These are phyloP conservation scores for Pegoplata infirma DNA, from an alignment of 2,888 invertebrate genomes.

Conservation along the genomic window DNA sequence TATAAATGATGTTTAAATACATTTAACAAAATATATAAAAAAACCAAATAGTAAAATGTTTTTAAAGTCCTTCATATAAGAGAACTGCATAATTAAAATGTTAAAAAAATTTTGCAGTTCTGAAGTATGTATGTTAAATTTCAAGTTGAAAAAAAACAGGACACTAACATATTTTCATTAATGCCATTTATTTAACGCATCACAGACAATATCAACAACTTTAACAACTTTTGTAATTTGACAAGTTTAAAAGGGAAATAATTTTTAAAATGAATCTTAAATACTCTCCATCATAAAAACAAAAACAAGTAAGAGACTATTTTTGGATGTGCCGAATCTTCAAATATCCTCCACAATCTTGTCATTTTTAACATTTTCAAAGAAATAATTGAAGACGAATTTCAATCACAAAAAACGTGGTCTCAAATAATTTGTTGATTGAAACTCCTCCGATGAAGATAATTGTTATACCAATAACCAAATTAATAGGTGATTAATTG, in stretches of 20 bases:
- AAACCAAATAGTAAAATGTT: slow-evolving; percentile 24
- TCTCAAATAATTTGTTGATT: no score
- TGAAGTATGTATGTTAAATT: slow-evolving; percentile 31
- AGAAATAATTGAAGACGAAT: no score
- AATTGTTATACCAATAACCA: no score
- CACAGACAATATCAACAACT: slow-evolving; percentile 12
- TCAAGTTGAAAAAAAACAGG: slow-evolving; percentile 23
- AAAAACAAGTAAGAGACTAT: no score
- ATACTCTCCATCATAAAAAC: no score
- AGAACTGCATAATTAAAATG: slow-evolving; percentile 53
- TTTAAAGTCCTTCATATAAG: neutral
- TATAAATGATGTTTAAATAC: slow-evolving; percentile 47
- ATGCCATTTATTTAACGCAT: neutral
- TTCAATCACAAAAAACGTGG: no score
- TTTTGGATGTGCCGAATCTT: no score
- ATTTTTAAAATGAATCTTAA: no score
- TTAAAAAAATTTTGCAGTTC: neutral
- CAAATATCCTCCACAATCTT: no score
- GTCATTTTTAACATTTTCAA: no score
- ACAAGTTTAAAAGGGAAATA: neutral
- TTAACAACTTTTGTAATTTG: neutral
- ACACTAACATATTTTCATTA: slow-evolving; percentile 8
- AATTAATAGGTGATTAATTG: no score
- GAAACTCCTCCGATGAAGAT: no score
- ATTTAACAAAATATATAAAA: slow-evolving; percentile 2